Conservation (phyloP, 2,797 vertebrate genomes). For the Orientallactaga sibirica region DNA sequence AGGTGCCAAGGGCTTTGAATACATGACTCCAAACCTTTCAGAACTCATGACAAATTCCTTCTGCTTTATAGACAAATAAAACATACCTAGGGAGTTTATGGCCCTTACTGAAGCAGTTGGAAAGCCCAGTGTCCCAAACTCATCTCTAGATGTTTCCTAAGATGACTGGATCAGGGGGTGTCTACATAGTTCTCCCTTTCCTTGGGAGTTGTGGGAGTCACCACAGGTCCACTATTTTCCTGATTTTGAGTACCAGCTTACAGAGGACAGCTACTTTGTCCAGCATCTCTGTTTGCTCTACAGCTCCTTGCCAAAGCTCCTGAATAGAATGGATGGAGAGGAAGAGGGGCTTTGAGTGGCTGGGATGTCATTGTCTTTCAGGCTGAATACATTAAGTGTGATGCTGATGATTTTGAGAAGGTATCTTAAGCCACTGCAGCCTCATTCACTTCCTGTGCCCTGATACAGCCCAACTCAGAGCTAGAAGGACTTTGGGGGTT, state of each 20-base stretch:
- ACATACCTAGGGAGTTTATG: background rate
- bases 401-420: background rate
- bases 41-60: background rate
- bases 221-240: accelerated
- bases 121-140: background rate
- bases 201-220: background rate
- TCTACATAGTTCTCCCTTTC: background rate
- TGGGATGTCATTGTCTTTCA: background rate
- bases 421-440: background rate
- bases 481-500: accelerated
- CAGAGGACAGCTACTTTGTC: background rate
- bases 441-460: background rate
- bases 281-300: background rate
- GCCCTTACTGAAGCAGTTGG: background rate
- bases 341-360: background rate
- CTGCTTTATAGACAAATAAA: background rate
- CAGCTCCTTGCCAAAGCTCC: background rate
- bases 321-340: background rate
- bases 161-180: too few species aligned
- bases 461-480: background rate
- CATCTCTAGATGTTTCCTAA: background rate
- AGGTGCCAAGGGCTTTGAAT: background rate
- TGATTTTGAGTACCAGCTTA: background rate
- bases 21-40: background rate
- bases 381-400: background rate